Evolutionary conservation across 2,113 vertebrate species (phyloP), one percentile per base, ranked within the genome.

Genomic region (Oryzias melastigma): DNA sequence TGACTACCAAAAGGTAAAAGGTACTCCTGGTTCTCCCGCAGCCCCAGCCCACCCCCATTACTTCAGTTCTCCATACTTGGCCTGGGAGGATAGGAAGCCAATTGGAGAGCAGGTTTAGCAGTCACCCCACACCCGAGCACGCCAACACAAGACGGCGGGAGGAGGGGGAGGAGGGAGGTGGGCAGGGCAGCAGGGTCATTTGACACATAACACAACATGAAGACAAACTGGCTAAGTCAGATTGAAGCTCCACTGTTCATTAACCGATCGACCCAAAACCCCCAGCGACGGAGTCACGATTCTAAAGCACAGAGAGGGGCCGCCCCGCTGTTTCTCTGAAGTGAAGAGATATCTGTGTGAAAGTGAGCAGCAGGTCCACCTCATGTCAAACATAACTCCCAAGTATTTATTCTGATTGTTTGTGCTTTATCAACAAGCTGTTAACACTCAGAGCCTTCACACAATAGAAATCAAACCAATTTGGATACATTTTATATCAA

Each of bases 1-100:
- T 90, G 90, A 52, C 70, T 66, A 65, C 68, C 53, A 69, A 78
- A 86, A 85, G 93, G 93, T 80, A 84, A 95, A 93, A 94, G 92
- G 92, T 93, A 85, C 93, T 88, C 40, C 48, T 54, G 92, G 92
- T 93, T 85, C 93, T 88, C 40, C 48, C 54, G 52, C 68, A 81
- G 70, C 75, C 83, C 70, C 83, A 18, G 40, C 52, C 43, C 4
- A 18, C 25, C 41, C 52, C 73, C 58, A 74, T 59, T 87, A 81
- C 91, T 77, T 52, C 59, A 14, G 78, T 73, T 84, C 75, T 85
- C 90, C 85, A 90, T 90, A 91, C 73, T 80, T 92, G 91, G 91
- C 83, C 86, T 83, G 83, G 51, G 61, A 75, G 48, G 64, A 75
- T 76, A 75, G 83, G 62, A 70, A 82, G 86, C 94, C 94, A 95